Percentiles rank a stretch among this genome's conserved stretches.
Evolutionary conservation across 1,140 invertebrate genomes (phyloP).

Genomic region (Drosophila dunni): DNA sequence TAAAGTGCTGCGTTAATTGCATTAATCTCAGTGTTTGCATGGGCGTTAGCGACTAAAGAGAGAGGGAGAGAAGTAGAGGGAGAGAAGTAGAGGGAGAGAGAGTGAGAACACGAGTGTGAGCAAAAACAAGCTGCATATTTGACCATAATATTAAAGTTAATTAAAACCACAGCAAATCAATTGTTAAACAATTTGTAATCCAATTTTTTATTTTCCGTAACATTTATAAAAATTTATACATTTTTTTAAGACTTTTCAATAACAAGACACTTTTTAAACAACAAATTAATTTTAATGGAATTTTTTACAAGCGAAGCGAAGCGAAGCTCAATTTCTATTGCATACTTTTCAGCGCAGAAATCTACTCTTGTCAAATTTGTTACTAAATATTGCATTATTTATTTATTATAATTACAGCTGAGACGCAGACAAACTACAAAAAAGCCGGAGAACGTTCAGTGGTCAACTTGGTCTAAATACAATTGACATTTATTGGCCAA

Average conservation of each 20-base stretch:
- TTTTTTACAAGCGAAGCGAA: no score
- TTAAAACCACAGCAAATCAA: background rate
- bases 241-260: no score
- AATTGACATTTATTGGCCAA: conserved; percentile 82
- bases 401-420: conserved; percentile 60
- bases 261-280: no score
- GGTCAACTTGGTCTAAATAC: conserved; percentile 52
- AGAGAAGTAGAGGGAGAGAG: background rate
- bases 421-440: background rate
- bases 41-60: conserved; percentile 25
- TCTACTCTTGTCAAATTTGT: background rate
- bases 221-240: no score
- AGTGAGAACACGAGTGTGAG: background rate
- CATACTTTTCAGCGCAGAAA: background rate
- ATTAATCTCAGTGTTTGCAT: conserved; percentile 66
- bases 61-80: background rate
- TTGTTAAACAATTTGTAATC: background rate
- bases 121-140: background rate
- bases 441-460: conserved; percentile 11
- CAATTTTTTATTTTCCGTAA: background rate
- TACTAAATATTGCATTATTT: conserved; percentile 9
- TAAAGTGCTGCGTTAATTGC: conserved; percentile 75
- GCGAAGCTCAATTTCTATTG: background rate
- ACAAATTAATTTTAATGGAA: no score
- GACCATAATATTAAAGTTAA: background rate